A percentile compares a stretch with the other conserved stretches of the same genome.
phyloP scores from a whole-genome alignment of 2,888 invertebrate genomes.

The Aphrophora alni region DNA sequence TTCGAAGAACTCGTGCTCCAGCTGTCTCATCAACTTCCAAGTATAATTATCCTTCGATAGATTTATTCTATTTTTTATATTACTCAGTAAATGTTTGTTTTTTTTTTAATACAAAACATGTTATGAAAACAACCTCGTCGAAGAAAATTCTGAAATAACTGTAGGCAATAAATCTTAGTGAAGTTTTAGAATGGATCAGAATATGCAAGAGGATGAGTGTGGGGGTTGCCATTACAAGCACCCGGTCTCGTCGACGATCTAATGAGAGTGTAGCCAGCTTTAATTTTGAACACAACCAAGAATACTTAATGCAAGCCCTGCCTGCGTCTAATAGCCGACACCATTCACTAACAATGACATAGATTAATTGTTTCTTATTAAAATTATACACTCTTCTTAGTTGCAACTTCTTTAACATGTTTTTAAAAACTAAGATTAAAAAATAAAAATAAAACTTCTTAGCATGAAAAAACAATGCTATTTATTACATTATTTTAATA shows the following conservation, averaged over 20 bases:
- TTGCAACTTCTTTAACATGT: not conserved
- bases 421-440: not conserved
- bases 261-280: slow-evolving; percentile 40
- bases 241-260: slow-evolving; percentile 39
- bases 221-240: slow-evolving; percentile 42
- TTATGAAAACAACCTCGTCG: not conserved
- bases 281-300: slow-evolving; percentile 33
- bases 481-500: too few relatives aligned
- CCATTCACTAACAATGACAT: slow-evolving; percentile 20
- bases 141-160: not conserved
- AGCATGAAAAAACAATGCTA: too few relatives aligned
- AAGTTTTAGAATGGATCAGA: not conserved
- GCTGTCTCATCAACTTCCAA: too few relatives aligned
- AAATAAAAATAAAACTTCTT: too few relatives aligned
- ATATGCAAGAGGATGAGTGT: not conserved
- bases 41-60: too few relatives aligned
- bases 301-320: slow-evolving; percentile 26
- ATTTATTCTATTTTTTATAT: too few relatives aligned
- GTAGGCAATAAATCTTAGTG: not conserved
- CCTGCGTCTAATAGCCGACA: slow-evolving; percentile 24
- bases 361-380: slow-evolving; percentile 27
- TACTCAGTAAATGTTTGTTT: too few relatives aligned
- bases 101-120: too few relatives aligned
- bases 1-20: not conserved
- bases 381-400: slow-evolving; percentile 24